A percentile compares a stretch with the other conserved stretches of the same genome.
Conservation (phyloP, 2,113 vertebrate species). For the Raja brachyura region DNA sequence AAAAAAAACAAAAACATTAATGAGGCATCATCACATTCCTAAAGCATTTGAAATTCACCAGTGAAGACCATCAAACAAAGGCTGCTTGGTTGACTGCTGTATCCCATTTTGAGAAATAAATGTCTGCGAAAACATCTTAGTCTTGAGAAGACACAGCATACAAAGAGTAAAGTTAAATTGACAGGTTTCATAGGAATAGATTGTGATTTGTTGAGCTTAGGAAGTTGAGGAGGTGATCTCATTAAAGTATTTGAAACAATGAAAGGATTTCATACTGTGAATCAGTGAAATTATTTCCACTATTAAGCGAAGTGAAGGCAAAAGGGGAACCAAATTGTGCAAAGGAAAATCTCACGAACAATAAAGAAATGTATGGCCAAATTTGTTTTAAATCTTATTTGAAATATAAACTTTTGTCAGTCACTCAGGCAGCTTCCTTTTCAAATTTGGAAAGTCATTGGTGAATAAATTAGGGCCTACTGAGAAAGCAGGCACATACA, state of each 20-base stretch:
- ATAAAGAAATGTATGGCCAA: background rate
- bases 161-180: background rate
- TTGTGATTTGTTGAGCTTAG: background rate
- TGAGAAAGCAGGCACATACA: background rate
- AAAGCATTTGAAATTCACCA: background rate
- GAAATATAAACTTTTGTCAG: background rate
- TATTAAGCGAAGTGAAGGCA: background rate
- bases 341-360: too few species aligned
- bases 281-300: background rate
- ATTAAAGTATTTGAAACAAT: background rate
- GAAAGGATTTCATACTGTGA: background rate
- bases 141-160: background rate
- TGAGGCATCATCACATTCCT: background rate
- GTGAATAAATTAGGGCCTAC: background rate
- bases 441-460: background rate
- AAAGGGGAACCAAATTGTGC: too few species aligned
- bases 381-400: background rate
- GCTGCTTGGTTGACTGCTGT: too few species aligned
- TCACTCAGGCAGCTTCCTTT: too few species aligned
- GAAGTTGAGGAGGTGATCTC: background rate
- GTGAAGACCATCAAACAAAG: background rate
- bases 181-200: background rate
- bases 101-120: too few species aligned
- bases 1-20: background rate
- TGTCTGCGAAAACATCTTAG: background rate